Evolutionary conservation across 1,140 invertebrate species (phyloP), one percentile per base, ranked within the genome.

Genomic region (Ruditapes philippinarum): DNA sequence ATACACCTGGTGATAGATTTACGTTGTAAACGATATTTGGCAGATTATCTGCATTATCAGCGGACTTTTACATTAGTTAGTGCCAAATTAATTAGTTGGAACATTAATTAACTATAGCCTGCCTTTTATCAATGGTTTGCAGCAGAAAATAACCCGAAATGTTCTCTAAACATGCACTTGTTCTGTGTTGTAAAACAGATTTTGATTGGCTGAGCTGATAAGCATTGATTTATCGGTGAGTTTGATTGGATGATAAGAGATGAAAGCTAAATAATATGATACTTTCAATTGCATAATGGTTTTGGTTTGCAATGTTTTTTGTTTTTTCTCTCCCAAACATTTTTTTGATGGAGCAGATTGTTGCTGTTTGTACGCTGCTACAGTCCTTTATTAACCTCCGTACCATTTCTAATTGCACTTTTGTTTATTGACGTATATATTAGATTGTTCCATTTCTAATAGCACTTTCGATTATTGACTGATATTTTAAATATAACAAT

Each of bases 1-100:
- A 25, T 62, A 62, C 57, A 62, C 25, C 57, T 62, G 57, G 57
- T 62, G 57, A 62, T 62, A n/a, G 57, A 62, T 62, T 62, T 62
- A 4, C 11, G 22, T 62, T 28, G 25, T 25, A 62, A 62, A 62
- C 28, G 57, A 25, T 62, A 28, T 45, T 62, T 62, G 57, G 57
- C 57, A 62, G 28, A 62, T 28, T 28, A 28, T 62, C 19, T 25
- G 57, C 57, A 62, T 62, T n/a, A 62, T 62, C 57, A n/a, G 25
- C 1, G 9, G 57, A 25, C 7, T 62, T 19, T 28, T 62, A 28
- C 57, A 62, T 62, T 28, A 62, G 57, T 19, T 28, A 28, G 22
- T 62, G 57, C 57, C 57, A 62, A 62, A 28, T 62, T 62, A 62
- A 62, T 62, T 62, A 62, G 25, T 25, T n/a, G 25, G 57, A n/a